phyloP scores from a whole-genome alignment of 2,888 invertebrate genomes.

The Phytoseiulus persimilis region DNA sequence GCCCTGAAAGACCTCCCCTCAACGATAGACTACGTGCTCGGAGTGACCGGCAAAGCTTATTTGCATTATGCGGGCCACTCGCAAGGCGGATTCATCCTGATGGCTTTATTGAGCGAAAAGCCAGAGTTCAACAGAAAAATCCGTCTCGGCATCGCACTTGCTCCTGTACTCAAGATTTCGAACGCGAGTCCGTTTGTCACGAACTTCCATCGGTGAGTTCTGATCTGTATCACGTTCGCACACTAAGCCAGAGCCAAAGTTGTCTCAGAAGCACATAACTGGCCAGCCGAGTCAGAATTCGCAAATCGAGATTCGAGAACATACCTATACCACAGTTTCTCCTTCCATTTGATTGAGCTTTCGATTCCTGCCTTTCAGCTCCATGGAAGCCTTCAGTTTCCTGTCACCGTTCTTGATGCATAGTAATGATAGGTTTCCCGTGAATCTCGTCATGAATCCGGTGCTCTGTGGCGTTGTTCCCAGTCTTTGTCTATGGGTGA shows the following conservation, averaged over 20 bases:
- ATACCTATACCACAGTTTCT: no score
- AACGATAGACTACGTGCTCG: slow-evolving; percentile 20
- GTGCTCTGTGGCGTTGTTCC: background rate
- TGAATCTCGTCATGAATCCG: slow-evolving; percentile 13
- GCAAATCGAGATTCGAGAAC: no score
- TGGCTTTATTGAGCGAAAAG: slow-evolving; percentile 10
- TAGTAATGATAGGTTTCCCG: background rate
- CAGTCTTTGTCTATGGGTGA: background rate
- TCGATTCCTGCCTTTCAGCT: background rate
- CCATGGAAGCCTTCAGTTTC: background rate
- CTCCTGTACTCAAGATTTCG: background rate
- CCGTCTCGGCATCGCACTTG: background rate
- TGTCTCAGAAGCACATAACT: no score
- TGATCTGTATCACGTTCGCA: no score
- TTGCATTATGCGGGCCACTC: slow-evolving; percentile 5
- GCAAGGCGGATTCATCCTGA: slow-evolving; percentile 24
- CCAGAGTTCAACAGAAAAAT: background rate
- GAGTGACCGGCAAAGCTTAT: background rate
- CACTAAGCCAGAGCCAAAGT: no score
- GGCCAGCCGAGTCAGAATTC: no score
- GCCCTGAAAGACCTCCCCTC: background rate
- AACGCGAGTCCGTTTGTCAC: background rate
- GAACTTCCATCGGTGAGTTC: slow-evolving; percentile 21
- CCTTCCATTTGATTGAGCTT: background rate
- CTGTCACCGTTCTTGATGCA: background rate